These are phyloP conservation scores for Gymnosoma rotundatum DNA, from an alignment of 2,888 invertebrate species.

Conservation along the genomic window DNA sequence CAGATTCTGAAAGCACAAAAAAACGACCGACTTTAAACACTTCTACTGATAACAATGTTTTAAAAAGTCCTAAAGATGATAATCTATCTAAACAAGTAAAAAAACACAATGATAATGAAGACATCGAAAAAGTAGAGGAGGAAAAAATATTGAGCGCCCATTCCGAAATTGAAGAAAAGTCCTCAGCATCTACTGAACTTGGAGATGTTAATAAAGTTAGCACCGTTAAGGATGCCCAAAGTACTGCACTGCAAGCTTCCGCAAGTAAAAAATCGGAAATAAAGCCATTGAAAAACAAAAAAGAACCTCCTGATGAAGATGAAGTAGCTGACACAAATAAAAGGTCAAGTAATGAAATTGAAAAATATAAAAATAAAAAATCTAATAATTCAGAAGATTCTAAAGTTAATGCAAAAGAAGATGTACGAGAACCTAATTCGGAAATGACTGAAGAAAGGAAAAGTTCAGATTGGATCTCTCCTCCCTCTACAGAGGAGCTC, in stretches of 20 bases:
- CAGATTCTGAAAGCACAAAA: conserved; percentile 66
- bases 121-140: neutral
- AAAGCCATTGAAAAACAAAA: conserved; percentile 73
- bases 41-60: neutral
- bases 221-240: neutral
- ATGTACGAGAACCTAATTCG: neutral
- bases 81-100: neutral
- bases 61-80: neutral
- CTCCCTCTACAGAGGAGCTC: conserved; percentile 78
- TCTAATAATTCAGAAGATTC: neutral
- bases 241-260: conserved; percentile 45
- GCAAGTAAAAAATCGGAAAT: conserved; percentile 73
- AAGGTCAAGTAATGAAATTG: neutral
- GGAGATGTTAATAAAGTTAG: neutral
- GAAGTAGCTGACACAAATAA: neutral
- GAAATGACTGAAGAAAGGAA: neutral
- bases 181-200: conserved; percentile 1
- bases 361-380: neutral
- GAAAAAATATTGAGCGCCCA: neutral
- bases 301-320: conserved; percentile 76
- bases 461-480: conserved; percentile 57
- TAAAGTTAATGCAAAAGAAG: neutral
- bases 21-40: conserved; percentile 26
- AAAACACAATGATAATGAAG: conserved; percentile 37
- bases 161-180: conserved; percentile 8